phyloP scores from a whole-genome alignment of 1,140 invertebrate species.

The Atta cephalotes region DNA sequence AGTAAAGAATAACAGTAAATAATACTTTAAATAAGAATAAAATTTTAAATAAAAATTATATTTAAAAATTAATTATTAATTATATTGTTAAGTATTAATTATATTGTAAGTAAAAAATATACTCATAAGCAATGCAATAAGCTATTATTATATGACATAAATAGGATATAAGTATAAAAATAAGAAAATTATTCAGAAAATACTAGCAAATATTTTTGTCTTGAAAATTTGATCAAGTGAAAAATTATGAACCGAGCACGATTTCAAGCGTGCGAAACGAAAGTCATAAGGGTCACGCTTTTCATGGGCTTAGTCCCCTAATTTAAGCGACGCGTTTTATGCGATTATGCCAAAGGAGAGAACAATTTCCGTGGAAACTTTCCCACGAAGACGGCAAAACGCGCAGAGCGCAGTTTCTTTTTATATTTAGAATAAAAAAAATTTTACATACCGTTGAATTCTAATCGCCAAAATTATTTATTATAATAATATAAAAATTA shows the following conservation, averaged over 20 bases:
- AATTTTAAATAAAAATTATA: background rate
- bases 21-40: background rate
- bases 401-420: background rate
- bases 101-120: background rate
- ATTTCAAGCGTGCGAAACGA: slow-evolving; percentile 46
- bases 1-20: background rate
- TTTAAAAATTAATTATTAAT: slow-evolving; percentile 2
- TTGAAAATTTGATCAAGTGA: slow-evolving; percentile 31
- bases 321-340: slow-evolving; percentile 31
- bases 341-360: slow-evolving; percentile 39
- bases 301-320: slow-evolving; percentile 39
- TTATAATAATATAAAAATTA: background rate
- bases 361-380: slow-evolving; percentile 52
- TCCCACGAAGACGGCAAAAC: slow-evolving; percentile 28
- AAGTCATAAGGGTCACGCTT: slow-evolving; percentile 39
- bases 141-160: background rate
- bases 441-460: background rate
- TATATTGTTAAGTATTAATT: background rate
- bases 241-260: background rate
- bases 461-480: background rate
- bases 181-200: background rate
- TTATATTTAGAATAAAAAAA: background rate
- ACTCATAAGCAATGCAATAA: background rate
- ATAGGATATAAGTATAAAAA: background rate
- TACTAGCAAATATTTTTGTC: background rate